These are phyloP conservation scores for Grapholita molesta DNA, from an alignment of 1,140 invertebrate genomes.

Conservation along the genomic window DNA sequence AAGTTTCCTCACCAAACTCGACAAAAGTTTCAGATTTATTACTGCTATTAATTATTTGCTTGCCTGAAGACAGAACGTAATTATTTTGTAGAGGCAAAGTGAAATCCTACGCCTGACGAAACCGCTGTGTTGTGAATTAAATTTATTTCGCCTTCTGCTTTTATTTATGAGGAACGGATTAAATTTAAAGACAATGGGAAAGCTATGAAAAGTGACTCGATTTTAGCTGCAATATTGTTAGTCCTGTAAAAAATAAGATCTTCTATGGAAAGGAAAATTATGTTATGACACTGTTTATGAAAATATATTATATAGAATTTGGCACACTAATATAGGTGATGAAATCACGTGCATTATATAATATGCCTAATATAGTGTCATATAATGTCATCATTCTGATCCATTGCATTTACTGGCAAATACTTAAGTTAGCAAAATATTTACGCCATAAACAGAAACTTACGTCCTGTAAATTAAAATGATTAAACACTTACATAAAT, in stretches of 20 bases:
- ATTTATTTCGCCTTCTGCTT: constrained; percentile 40
- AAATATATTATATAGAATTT: too few species aligned
- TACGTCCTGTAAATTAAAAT: too few species aligned
- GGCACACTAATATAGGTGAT: too few species aligned
- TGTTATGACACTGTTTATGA: too few species aligned
- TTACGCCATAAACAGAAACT: too few species aligned
- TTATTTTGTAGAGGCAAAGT: constrained; percentile 58
- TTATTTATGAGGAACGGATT: constrained; percentile 26
- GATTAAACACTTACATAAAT: too few species aligned
- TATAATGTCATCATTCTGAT: too few species aligned
- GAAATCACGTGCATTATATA: too few species aligned
- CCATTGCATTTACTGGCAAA: too few species aligned
- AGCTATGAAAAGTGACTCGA: background rate
- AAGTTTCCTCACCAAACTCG: constrained; percentile 51
- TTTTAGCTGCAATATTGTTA: background rate
- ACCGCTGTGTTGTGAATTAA: constrained; percentile 38
- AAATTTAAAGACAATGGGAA: constrained; percentile 14
- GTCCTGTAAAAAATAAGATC: background rate
- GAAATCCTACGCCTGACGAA: constrained; percentile 52
- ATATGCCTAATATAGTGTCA: too few species aligned
- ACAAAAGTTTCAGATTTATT: constrained; percentile 66
- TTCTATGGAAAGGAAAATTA: background rate
- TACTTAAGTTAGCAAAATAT: too few species aligned
- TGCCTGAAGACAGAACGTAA: constrained; percentile 55
- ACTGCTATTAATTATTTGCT: constrained; percentile 59